phyloP scores from a whole-genome alignment of 2,888 invertebrate genomes.

The Tetanocera ferruginea region DNA sequence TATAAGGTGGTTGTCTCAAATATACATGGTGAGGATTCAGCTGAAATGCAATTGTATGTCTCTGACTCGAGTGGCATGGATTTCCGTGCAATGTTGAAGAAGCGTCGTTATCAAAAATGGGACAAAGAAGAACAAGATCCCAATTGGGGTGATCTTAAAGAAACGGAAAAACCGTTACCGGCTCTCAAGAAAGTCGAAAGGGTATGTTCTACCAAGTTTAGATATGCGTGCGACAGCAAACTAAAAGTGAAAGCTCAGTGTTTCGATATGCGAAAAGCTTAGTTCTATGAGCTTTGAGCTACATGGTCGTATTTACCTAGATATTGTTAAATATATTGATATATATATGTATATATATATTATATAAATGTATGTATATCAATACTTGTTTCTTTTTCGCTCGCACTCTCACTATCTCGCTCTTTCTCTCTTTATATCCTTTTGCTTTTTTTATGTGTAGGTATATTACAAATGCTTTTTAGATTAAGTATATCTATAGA shows the following conservation, averaged over 20 bases:
- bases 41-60: constrained; percentile 96
- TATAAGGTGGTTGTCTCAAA: constrained; percentile 95
- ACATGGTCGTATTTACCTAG: not conserved
- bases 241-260: not conserved
- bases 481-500: too few relatives aligned
- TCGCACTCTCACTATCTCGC: too few relatives aligned
- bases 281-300: not conserved
- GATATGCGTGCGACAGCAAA: not conserved
- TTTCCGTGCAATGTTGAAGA: constrained; percentile 98
- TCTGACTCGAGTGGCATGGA: constrained; percentile 99
- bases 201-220: constrained; percentile 73
- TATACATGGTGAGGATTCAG: constrained; percentile 94
- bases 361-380: not conserved
- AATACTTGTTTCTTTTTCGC: not conserved
- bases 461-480: too few relatives aligned
- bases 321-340: not conserved
- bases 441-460: too few relatives aligned
- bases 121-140: constrained; percentile 90
- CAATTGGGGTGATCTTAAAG: constrained; percentile 94
- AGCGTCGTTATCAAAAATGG: constrained; percentile 96
- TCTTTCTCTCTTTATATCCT: too few relatives aligned
- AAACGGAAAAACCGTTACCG: constrained; percentile 88
- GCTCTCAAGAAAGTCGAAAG: constrained; percentile 93
- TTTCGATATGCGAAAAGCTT: too few relatives aligned
- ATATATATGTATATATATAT: not conserved